Conservation (phyloP, 2,113 vertebrate species). For the Lamprotornis superbus region DNA sequence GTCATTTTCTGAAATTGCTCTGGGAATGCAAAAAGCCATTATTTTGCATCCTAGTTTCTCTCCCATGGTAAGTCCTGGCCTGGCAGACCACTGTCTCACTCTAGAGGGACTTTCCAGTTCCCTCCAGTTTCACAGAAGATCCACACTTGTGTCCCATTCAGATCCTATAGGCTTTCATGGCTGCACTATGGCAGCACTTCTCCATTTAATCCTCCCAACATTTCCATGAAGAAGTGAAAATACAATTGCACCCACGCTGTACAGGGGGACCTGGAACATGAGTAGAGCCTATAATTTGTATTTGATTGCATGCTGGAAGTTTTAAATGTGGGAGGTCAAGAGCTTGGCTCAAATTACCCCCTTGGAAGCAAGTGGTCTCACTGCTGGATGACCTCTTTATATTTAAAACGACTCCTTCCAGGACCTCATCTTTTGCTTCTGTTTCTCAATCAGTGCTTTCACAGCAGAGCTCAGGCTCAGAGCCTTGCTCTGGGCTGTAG, state of each 20-base stretch:
- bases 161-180: not conserved
- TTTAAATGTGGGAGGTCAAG: not conserved
- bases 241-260: not conserved
- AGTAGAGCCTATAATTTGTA: not conserved
- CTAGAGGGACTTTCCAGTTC: not conserved
- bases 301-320: not conserved
- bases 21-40: not conserved
- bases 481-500: not conserved
- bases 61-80: not conserved
- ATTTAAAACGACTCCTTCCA: not conserved
- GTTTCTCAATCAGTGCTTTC: constrained; percentile 24
- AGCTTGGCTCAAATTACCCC: not conserved
- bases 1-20: not conserved
- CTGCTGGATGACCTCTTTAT: constrained; percentile 3
- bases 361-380: not conserved
- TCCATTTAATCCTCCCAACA: not conserved
- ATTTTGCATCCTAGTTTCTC: not conserved
- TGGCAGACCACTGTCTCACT: not conserved
- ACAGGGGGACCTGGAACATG: not conserved
- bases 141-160: not conserved
- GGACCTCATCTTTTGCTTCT: constrained; percentile 25
- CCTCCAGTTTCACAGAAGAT: not conserved
- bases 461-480: not conserved
- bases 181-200: not conserved
- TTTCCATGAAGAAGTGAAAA: not conserved